Conservation (phyloP, 2,113 vertebrate genomes). For the Passer montanus region DNA sequence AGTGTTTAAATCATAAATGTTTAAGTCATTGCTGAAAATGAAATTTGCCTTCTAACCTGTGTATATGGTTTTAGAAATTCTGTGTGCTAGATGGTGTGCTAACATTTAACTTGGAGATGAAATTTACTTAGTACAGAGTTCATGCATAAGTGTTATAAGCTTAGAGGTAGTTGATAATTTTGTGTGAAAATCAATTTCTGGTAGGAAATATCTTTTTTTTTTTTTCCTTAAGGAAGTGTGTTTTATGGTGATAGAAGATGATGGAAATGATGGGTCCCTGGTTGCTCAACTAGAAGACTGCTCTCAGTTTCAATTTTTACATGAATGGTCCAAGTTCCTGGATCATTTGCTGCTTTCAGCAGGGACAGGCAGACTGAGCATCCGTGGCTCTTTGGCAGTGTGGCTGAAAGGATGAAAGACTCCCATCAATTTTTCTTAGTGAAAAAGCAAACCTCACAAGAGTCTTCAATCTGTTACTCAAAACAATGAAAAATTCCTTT, state of each 20-base stretch:
- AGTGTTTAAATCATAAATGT: background rate
- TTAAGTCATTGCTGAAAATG: background rate
- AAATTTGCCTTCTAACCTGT: background rate
- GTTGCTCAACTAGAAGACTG: background rate
- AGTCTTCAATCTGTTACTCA: background rate
- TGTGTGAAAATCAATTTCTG: background rate
- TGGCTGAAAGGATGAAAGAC: conserved; percentile 20
- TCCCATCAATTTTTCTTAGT: background rate
- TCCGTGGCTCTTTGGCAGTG: background rate
- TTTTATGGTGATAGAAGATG: background rate
- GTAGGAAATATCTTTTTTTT: background rate
- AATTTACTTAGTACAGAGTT: background rate
- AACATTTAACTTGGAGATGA: background rate
- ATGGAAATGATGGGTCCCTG: background rate
- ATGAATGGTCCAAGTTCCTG: background rate
- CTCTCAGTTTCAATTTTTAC: conserved; percentile 29
- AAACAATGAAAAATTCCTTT: background rate
- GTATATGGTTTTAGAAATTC: background rate
- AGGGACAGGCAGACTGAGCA: conserved; percentile 28
- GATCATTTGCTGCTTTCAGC: conserved; percentile 44
- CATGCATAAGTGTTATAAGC: background rate
- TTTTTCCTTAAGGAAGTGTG: background rate
- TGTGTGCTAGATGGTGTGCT: background rate
- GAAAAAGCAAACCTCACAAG: background rate
- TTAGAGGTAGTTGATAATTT: background rate